Percentiles rank a stretch among this genome's conserved stretches.
Evolutionary conservation across 1,140 invertebrate species (phyloP).

Genomic region (Dryas iulia): DNA sequence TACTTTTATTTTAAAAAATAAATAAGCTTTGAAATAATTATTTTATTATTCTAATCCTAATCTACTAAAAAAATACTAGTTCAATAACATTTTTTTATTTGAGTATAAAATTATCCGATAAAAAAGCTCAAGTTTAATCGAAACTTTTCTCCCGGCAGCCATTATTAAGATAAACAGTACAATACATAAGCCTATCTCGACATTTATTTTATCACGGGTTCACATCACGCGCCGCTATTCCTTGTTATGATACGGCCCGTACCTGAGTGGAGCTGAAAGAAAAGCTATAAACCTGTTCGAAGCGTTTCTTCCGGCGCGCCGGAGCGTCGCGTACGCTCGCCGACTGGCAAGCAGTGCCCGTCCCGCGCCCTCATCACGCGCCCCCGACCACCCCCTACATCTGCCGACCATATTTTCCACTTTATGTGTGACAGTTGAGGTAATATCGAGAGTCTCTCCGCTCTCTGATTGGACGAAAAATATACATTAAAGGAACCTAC

Average conservation of each 20-base stretch:
- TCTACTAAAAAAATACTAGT: neutral
- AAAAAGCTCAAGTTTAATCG: conserved; percentile 69
- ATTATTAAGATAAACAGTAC: conserved; percentile 80
- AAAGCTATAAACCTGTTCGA: conserved; percentile 81
- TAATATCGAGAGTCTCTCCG: conserved; percentile 81
- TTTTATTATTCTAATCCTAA: neutral
- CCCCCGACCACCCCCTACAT: conserved; percentile 60
- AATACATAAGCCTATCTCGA: conserved; percentile 80
- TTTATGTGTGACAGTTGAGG: conserved; percentile 82
- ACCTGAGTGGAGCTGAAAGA: conserved; percentile 81
- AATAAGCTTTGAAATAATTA: neutral
- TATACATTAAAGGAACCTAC: conserved; percentile 81
- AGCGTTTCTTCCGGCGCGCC: conserved; percentile 76
- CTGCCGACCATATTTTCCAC: conserved; percentile 82
- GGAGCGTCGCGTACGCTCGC: conserved; percentile 75
- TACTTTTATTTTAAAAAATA: too few relatives aligned
- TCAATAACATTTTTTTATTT: neutral
- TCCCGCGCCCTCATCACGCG: conserved; percentile 36
- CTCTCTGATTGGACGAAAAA: conserved; percentile 81
- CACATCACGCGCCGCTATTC: conserved; percentile 79
- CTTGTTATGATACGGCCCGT: conserved; percentile 79
- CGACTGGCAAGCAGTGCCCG: conserved; percentile 66
- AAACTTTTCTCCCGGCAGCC: conserved; percentile 72
- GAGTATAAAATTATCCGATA: neutral
- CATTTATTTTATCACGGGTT: conserved; percentile 80